phyloP scores from a whole-genome alignment of 2,113 vertebrate genomes.

The Fulmarus glacialis region DNA sequence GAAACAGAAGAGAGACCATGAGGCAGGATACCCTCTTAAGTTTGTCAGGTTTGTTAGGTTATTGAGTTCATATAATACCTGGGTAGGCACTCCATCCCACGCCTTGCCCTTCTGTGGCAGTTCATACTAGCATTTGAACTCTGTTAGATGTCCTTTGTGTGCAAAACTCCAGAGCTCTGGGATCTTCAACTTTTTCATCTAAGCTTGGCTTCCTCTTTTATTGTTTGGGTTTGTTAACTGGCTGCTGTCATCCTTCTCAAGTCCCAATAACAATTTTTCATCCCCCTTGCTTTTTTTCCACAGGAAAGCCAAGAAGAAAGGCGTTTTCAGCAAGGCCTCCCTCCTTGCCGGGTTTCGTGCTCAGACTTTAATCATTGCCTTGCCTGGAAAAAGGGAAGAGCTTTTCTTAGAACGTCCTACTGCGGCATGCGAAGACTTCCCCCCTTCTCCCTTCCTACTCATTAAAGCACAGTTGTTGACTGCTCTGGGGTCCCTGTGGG shows the following conservation, averaged over 20 bases:
- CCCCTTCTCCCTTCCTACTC: slow-evolving; percentile 50
- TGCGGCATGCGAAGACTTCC: slow-evolving; percentile 26
- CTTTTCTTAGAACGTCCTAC: slow-evolving; percentile 62
- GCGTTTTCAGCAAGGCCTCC: slow-evolving; percentile 12
- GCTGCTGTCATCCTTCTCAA: background rate
- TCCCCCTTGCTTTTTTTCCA: slow-evolving; percentile 21
- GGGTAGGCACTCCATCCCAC: background rate
- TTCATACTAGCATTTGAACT: background rate
- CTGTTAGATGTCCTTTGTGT: background rate
- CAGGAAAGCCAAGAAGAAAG: slow-evolving; percentile 63
- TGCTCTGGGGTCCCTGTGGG: slow-evolving; percentile 47
- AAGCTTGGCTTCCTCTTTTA: slow-evolving; percentile 19
- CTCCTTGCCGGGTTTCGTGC: background rate
- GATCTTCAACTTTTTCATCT: background rate
- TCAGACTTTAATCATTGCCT: slow-evolving; percentile 57
- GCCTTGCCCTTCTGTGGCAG: background rate
- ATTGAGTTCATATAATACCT: background rate
- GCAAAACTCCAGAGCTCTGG: background rate
- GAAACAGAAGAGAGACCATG: background rate
- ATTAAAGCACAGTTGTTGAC: slow-evolving; percentile 67
- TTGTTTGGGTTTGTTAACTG: slow-evolving; percentile 32
- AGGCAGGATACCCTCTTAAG: background rate
- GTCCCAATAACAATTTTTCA: slow-evolving; percentile 20
- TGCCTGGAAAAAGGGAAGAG: slow-evolving; percentile 65
- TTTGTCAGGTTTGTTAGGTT: background rate